A percentile compares a stretch with the other conserved stretches of the same genome.
Evolutionary conservation across 2,113 vertebrate genomes (phyloP).

Genomic region (Myxocyprinus asiaticus): DNA sequence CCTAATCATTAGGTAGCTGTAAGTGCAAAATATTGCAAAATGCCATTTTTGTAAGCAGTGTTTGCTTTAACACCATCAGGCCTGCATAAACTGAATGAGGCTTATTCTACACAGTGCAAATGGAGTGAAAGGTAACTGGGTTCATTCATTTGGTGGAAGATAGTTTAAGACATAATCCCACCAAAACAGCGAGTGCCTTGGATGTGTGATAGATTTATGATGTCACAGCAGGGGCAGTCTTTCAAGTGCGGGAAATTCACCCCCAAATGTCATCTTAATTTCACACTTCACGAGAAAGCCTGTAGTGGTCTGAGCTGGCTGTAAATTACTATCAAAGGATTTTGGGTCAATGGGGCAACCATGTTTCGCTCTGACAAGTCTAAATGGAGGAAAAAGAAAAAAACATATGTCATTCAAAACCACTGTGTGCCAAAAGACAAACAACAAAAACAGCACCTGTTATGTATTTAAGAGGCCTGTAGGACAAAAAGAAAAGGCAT

Average conservation of each 20-base stretch:
- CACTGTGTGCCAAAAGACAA: background rate
- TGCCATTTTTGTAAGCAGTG: background rate
- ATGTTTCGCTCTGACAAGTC: slow-evolving; percentile 2
- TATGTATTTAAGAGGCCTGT: no score
- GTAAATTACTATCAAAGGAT: slow-evolving; percentile 23
- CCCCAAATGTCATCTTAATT: slow-evolving; percentile 61
- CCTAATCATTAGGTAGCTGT: background rate
- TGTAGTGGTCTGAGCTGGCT: slow-evolving; percentile 26
- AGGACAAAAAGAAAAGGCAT: no score
- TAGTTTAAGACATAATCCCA: slow-evolving; percentile 62
- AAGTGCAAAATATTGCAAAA: background rate
- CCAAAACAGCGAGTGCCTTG: slow-evolving; percentile 41
- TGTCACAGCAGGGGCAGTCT: slow-evolving; percentile 61
- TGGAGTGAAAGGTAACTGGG: background rate
- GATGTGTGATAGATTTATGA: slow-evolving; percentile 53
- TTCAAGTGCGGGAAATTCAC: slow-evolving; percentile 61
- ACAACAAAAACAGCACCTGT: no score
- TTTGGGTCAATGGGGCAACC: slow-evolving; percentile 11
- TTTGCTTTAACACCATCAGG: background rate
- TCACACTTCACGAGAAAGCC: slow-evolving; percentile 62
- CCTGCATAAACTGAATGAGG: background rate
- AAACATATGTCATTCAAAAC: slow-evolving; percentile 4
- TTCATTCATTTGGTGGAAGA: slow-evolving; percentile 15
- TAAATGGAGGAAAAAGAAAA: slow-evolving; percentile 27
- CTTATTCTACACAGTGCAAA: background rate